These are phyloP conservation scores for Collichthys lucidus DNA, from an alignment of 2,113 vertebrate species.

Conservation along the genomic window DNA sequence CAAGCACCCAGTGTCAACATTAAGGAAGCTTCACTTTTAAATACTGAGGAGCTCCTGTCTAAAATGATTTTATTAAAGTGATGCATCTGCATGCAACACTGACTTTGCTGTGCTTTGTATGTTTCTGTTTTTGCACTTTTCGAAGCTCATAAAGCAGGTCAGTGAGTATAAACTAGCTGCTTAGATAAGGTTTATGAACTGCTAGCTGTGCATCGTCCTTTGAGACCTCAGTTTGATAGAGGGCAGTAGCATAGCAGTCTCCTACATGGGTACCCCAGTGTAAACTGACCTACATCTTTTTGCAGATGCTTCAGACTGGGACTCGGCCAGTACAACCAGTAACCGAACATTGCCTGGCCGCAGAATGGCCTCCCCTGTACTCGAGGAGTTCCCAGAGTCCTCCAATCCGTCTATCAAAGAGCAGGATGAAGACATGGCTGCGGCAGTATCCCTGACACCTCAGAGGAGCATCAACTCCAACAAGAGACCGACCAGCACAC, in stretches of 20 bases:
- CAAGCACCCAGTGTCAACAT: background rate
- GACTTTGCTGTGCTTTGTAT: conserved; percentile 23
- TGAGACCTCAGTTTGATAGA: background rate
- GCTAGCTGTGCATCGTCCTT: conserved; percentile 10
- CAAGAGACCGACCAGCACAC: conserved; percentile 29
- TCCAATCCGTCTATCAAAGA: conserved; percentile 35
- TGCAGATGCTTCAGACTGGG: conserved; percentile 85
- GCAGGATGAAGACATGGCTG: conserved; percentile 28
- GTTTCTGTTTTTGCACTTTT: conserved; percentile 32
- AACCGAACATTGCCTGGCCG: conserved; percentile 64
- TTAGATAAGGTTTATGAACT: background rate
- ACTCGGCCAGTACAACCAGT: conserved; percentile 80
- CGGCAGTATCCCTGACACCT: conserved; percentile 20
- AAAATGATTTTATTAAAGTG: background rate
- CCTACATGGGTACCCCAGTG: background rate
- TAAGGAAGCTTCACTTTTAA: background rate
- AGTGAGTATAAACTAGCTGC: conserved; percentile 45
- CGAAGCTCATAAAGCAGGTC: conserved; percentile 69
- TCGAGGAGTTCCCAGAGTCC: conserved; percentile 59
- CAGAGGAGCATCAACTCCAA: conserved; percentile 45
- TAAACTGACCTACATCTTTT: background rate
- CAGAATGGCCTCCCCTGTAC: conserved; percentile 54
- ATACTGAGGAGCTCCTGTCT: background rate
- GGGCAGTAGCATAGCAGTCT: background rate
- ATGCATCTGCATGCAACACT: background rate